A percentile compares a stretch with the other conserved stretches of the same genome.
phyloP scores from a whole-genome alignment of 1,140 invertebrate species.

The Zaprionus davidi region DNA sequence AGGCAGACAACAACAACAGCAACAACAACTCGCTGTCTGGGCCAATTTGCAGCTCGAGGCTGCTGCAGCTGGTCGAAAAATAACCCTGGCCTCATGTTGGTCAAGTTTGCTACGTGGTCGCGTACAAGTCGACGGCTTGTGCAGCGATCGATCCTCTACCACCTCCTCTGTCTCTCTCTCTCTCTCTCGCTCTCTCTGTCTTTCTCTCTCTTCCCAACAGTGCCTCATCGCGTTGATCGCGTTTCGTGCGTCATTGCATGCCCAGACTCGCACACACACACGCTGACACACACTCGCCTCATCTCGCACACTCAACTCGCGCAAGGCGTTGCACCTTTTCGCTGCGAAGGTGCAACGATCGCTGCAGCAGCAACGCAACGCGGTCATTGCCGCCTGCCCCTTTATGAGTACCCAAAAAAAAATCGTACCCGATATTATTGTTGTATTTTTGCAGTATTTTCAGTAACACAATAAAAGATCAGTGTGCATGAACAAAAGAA shows the following conservation, averaged over 20 bases:
- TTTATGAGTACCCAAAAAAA: not conserved
- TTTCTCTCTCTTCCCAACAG: too few relatives aligned
- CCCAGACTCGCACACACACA: slow-evolving; percentile 51
- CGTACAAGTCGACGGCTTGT: not conserved
- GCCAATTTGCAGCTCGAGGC: slow-evolving; percentile 41
- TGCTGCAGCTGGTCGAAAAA: slow-evolving; percentile 65
- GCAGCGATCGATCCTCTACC: not conserved
- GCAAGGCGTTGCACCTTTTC: slow-evolving; percentile 74
- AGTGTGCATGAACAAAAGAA: not conserved
- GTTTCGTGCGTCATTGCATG: slow-evolving; percentile 80
- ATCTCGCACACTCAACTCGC: slow-evolving; percentile 35
- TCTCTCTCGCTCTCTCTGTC: too few relatives aligned
- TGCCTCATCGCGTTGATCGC: slow-evolving; percentile 55
- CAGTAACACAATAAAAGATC: slow-evolving; percentile 17
- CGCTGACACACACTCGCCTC: slow-evolving; percentile 34
- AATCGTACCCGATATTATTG: slow-evolving; percentile 35
- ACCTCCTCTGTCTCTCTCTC: not conserved
- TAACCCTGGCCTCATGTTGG: slow-evolving; percentile 72
- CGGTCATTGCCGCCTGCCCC: slow-evolving; percentile 46
- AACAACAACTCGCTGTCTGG: slow-evolving; percentile 41
- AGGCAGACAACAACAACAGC: not conserved
- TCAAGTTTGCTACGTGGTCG: slow-evolving; percentile 57
- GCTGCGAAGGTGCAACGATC: slow-evolving; percentile 75
- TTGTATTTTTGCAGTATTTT: slow-evolving; percentile 47
- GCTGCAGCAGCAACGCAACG: slow-evolving; percentile 27